These are phyloP conservation scores for Leptogaster cylindrica DNA, from an alignment of 2,888 invertebrate species.

Conservation along the genomic window DNA sequence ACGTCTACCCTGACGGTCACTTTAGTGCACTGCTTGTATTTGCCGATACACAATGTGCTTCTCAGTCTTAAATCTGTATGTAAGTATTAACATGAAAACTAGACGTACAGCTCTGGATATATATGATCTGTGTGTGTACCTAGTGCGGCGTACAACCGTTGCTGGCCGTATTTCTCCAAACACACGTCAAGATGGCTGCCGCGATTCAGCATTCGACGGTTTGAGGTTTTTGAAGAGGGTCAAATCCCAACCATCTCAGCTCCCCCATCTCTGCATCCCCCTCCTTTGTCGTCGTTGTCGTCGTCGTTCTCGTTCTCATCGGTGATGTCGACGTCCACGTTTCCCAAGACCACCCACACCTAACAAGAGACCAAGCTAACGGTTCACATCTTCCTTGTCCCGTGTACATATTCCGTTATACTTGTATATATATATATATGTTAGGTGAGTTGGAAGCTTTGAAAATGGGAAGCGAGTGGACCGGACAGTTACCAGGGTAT, in stretches of 20 bases:
- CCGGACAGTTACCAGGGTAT: slow-evolving; percentile 34
- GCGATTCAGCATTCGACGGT: slow-evolving; percentile 44
- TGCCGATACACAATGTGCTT: slow-evolving; percentile 47
- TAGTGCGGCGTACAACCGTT: not conserved
- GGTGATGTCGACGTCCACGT: slow-evolving; percentile 43
- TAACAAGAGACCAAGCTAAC: slow-evolving; percentile 40
- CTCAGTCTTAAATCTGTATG: slow-evolving; percentile 46
- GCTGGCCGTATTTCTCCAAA: slow-evolving; percentile 39
- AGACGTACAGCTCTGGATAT: not conserved
- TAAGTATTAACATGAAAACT: slow-evolving; percentile 32
- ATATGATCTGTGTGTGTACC: slow-evolving; percentile 2
- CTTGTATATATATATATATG: slow-evolving; percentile 38
- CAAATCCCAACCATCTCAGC: slow-evolving; percentile 45
- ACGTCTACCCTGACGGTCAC: slow-evolving; percentile 47
- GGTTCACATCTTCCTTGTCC: slow-evolving; percentile 43
- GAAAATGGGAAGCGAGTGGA: slow-evolving; percentile 39
- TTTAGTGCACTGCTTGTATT: slow-evolving; percentile 46
- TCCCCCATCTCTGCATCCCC: slow-evolving; percentile 51
- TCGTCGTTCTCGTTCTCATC: slow-evolving; percentile 34
- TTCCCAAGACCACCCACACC: slow-evolving; percentile 46
- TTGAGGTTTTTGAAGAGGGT: slow-evolving; percentile 47
- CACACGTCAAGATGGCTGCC: slow-evolving; percentile 48
- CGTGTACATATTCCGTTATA: slow-evolving; percentile 24
- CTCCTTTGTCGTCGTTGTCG: slow-evolving; percentile 53
- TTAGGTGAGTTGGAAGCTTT: slow-evolving; percentile 42